Evolutionary conservation across 2,797 vertebrate species (phyloP), one percentile per base, ranked within the genome.

Genomic region (Sitta carolinensis): DNA sequence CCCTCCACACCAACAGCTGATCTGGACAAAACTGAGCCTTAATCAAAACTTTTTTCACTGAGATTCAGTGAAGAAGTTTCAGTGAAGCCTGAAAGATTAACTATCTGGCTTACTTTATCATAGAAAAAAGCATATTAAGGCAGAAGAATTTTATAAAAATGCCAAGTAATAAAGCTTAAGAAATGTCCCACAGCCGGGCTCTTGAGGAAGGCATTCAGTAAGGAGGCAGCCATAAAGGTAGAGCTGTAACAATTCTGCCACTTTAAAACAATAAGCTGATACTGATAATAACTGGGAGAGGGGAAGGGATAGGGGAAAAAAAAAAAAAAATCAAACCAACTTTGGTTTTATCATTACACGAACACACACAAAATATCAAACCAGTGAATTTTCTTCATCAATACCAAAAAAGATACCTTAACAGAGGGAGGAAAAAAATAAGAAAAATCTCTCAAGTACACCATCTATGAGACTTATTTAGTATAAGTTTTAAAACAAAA

Each of bases 281-380:
- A 16, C 15, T 13, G 9, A 84, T 11, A 68, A 32, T 20, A 84
- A 62, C 6, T 80, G 17, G 16, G 21, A 17, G 8, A 8, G 9
- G 14, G 16, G 8, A 26, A 43, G 3, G 11, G 7, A 13, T 5
- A 14, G 7, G 4, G 1, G 2, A 20, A 19, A 34, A n/a, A 47
- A 54, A 52, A 16, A 29, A 5, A 30, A 12, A 25, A 61, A 58
- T 10, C 23, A 59, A 80, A 75, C 7, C 12, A 73, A 29, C 15
- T 87, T 38, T 23, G 11, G 9, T 54, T 81, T 50, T 36, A 32
- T 21, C 50, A 32, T 57, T 61, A 72, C 7, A 47, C 2, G 74
- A 26, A 63, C 20, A 64, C 5, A 29, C 3, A 62, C 7, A 52
- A 5, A 16, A n/a, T 22, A 40, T 36, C 36, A 17, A 3, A 15